Percentiles rank a stretch among this genome's conserved stretches.
Conservation (phyloP, 1,140 invertebrate genomes). For the Hyles vespertilio region DNA sequence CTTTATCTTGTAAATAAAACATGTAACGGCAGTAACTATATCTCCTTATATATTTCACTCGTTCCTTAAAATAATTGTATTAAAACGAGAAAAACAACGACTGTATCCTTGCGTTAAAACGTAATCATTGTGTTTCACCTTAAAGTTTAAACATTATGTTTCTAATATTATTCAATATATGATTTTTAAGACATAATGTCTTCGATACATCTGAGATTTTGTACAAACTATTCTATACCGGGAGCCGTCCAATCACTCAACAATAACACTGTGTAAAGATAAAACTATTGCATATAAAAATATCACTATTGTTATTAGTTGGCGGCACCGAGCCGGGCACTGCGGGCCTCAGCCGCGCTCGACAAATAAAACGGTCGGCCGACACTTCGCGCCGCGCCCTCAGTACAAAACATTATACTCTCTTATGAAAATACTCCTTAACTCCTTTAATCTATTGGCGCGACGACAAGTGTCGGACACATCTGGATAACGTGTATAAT, state of each 20-base stretch:
- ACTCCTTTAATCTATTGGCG: conserved; percentile 36
- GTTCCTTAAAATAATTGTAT: neutral
- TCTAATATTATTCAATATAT: conserved; percentile 27
- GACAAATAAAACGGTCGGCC: conserved; percentile 60
- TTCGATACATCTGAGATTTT: conserved; percentile 58
- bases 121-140: conserved; percentile 21
- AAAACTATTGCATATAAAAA: conserved; percentile 75
- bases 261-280: conserved; percentile 72
- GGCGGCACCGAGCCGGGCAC: too few relatives aligned
- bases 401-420: conserved; percentile 61
- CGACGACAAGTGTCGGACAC: conserved; percentile 38
- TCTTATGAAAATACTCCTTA: conserved; percentile 66
- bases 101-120: conserved; percentile 13
- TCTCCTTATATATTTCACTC: neutral
- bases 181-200: conserved; percentile 54
- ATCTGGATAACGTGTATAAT: conserved; percentile 60
- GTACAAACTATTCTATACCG: conserved; percentile 67
- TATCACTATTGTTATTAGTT: conserved; percentile 62
- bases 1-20: too few relatives aligned
- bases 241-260: conserved; percentile 71
- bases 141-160: conserved; percentile 10
- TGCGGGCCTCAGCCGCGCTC: conserved; percentile 25
- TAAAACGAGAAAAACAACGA: neutral
- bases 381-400: conserved; percentile 36
- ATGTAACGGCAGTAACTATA: neutral